Conservation (phyloP, 2,797 vertebrate genomes). For the Poecilia picta region DNA sequence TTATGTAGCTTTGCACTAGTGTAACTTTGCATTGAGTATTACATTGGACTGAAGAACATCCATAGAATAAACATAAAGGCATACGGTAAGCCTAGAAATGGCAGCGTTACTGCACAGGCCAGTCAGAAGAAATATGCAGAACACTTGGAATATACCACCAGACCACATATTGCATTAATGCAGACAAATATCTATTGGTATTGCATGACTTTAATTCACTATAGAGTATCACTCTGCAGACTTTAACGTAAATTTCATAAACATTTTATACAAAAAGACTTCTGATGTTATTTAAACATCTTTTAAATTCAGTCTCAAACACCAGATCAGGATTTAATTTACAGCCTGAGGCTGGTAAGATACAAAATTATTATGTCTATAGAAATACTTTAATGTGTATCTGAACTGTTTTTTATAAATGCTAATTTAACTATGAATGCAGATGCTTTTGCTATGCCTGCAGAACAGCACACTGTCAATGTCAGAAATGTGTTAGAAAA, state of each 20-base stretch:
- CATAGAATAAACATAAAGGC: neutral
- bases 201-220: neutral
- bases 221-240: too few relatives aligned
- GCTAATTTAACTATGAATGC: neutral
- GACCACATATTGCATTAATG: neutral
- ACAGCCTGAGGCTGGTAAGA: neutral
- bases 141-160: neutral
- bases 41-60: neutral
- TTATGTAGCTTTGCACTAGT: neutral
- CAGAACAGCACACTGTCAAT: neutral
- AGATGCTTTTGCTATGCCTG: neutral
- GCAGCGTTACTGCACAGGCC: neutral
- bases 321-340: neutral
- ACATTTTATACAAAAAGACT: neutral
- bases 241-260: neutral
- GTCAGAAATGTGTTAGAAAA: neutral
- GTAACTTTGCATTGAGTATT: neutral
- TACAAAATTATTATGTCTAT: neutral
- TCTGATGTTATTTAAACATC: neutral
- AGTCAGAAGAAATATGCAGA: neutral
- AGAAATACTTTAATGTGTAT: neutral
- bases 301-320: neutral
- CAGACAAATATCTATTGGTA: neutral
- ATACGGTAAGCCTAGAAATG: neutral
- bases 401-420: neutral